Evolutionary conservation across 2,888 invertebrate species (phyloP).

Genomic region (Melanostoma mellinum): DNA sequence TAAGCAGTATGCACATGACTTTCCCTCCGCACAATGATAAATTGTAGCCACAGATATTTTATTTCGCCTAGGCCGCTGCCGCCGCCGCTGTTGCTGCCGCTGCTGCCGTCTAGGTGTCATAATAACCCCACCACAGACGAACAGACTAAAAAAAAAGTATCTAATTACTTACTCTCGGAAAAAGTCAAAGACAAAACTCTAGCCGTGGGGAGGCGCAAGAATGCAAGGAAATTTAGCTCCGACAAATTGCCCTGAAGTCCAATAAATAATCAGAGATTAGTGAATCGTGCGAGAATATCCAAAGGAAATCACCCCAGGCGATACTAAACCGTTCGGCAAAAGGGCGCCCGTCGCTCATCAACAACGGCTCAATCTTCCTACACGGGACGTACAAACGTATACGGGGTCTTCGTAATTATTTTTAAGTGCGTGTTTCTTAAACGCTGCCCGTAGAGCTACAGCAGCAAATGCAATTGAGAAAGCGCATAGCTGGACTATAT

Average conservation of each 20-base stretch:
- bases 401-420: constrained; percentile 54
- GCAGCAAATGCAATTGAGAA: neutral
- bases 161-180: constrained; percentile 57
- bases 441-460: constrained; percentile 13
- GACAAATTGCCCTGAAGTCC: constrained; percentile 66
- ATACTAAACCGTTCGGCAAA: constrained; percentile 43
- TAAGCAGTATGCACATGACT: constrained; percentile 20
- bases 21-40: constrained; percentile 54
- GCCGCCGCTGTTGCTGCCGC: neutral
- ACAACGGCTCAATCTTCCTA: constrained; percentile 60
- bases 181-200: constrained; percentile 36
- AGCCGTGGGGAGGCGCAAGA: constrained; percentile 11
- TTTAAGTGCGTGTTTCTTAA: constrained; percentile 61
- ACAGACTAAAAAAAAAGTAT: constrained; percentile 3
- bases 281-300: constrained; percentile 60
- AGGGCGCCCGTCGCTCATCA: constrained; percentile 56
- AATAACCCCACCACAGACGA: constrained; percentile 45
- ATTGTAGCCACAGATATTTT: constrained; percentile 50
- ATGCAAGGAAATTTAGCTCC: constrained; percentile 56
- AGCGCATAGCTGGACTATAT: neutral
- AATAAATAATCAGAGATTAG: constrained; percentile 72
- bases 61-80: constrained; percentile 42
- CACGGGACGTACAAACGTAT: constrained; percentile 16
- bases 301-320: constrained; percentile 42
- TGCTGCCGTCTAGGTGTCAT: constrained; percentile 63